These are phyloP conservation scores for Vanessa tameamea DNA, from an alignment of 1,140 invertebrate genomes.

Conservation along the genomic window DNA sequence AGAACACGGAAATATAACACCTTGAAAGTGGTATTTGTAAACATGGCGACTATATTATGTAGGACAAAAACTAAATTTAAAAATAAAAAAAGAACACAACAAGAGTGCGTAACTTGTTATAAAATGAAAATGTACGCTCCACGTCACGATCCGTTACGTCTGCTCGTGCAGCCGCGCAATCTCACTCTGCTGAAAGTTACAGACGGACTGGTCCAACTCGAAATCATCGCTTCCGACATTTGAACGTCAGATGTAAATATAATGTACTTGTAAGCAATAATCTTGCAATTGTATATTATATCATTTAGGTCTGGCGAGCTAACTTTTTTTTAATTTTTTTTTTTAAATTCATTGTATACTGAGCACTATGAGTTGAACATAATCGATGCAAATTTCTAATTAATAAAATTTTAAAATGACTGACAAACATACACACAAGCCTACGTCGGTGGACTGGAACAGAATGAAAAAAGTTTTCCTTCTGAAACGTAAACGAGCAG, in stretches of 20 bases:
- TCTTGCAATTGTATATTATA: too few relatives aligned
- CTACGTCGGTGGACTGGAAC: too few relatives aligned
- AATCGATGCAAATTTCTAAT: too few relatives aligned
- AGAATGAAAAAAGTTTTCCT: too few relatives aligned
- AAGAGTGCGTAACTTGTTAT: constrained; percentile 1
- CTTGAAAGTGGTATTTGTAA: constrained; percentile 36
- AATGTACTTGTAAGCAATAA: too few relatives aligned
- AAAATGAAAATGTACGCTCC: neutral
- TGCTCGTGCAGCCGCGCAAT: constrained; percentile 16
- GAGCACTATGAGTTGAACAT: too few relatives aligned
- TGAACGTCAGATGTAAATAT: neutral
- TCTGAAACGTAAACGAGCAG: too few relatives aligned
- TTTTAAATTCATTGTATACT: too few relatives aligned
- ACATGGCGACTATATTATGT: constrained; percentile 15
- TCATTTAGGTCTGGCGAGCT: too few relatives aligned
- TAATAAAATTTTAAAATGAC: too few relatives aligned
- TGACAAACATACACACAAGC: too few relatives aligned
- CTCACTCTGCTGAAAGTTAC: constrained; percentile 31
- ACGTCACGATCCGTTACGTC: constrained; percentile 13
- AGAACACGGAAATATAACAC: constrained; percentile 30
- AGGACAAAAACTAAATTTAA: neutral
- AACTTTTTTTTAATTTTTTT: too few relatives aligned
- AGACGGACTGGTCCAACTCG: constrained; percentile 18
- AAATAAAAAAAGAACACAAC: neutral
- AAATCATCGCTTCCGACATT: constrained; percentile 11